Conservation (phyloP, 1,140 invertebrate species). For the Ceratitis capitata region DNA sequence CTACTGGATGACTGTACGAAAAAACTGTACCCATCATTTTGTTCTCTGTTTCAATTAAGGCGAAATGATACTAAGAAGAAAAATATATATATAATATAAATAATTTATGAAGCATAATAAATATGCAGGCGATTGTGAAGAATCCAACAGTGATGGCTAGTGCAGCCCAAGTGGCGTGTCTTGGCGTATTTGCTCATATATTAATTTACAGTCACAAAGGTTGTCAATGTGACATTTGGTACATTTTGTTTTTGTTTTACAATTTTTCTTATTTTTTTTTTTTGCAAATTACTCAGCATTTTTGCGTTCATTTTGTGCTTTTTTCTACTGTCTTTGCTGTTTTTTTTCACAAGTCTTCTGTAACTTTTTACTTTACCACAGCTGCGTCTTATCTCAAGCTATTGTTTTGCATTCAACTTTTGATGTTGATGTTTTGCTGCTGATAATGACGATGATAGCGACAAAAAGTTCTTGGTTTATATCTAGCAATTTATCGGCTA, state of each 20-base stretch:
- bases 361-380: not conserved
- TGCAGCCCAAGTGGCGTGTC: not conserved
- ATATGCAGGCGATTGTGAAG: not conserved
- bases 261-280: not conserved
- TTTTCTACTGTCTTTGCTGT: too few relatives aligned
- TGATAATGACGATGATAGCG: not conserved
- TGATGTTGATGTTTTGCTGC: not conserved
- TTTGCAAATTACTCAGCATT: not conserved
- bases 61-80: not conserved
- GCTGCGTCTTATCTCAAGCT: not conserved
- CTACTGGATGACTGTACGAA: not conserved
- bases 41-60: not conserved
- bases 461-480: not conserved
- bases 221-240: not conserved
- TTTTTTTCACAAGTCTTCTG: not conserved
- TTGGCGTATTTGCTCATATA: not conserved
- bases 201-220: not conserved
- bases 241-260: not conserved
- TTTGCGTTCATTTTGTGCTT: not conserved
- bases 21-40: not conserved
- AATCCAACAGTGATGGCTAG: not conserved
- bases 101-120: slow-evolving; percentile 13
- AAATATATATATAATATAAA: not conserved
- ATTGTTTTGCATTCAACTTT: not conserved
- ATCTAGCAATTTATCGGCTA: not conserved